Evolutionary conservation across 2,113 vertebrate genomes (phyloP).

Genomic region (Pygoscelis adeliae): DNA sequence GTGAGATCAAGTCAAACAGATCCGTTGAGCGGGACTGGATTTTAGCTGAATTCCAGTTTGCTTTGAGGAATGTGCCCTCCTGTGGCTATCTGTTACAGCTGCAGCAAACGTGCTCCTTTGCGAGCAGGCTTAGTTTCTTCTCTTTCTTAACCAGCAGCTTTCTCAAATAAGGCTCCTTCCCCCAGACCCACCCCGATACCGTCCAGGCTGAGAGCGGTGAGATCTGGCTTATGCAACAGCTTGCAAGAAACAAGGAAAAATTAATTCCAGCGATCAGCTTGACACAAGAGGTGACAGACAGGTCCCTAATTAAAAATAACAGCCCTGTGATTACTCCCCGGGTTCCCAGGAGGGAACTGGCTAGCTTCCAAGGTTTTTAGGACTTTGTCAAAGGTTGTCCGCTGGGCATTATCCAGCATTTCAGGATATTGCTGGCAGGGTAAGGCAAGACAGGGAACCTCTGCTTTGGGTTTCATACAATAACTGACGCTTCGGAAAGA

Average conservation of each 20-base stretch:
- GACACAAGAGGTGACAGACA: not conserved
- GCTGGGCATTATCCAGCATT: not conserved
- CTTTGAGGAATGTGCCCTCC: conserved; percentile 53
- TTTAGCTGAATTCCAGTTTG: not conserved
- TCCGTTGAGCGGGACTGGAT: not conserved
- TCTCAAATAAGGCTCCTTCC: not conserved
- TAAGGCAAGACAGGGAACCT: too few species aligned
- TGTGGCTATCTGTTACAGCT: conserved; percentile 43
- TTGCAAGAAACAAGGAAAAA: not conserved
- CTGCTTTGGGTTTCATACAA: not conserved
- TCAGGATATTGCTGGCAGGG: not conserved
- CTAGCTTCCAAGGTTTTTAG: not conserved
- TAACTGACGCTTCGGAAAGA: not conserved
- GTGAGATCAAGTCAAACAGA: not conserved
- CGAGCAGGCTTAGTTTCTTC: not conserved
- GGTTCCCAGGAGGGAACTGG: not conserved
- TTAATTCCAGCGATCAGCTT: not conserved
- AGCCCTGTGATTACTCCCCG: not conserved
- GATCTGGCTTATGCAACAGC: not conserved
- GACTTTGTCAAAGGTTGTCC: not conserved
- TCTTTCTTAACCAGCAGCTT: not conserved
- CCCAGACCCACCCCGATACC: rapidly evolving
- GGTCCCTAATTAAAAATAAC: not conserved
- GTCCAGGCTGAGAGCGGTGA: rapidly evolving
- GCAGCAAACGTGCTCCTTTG: not conserved